Base-by-base conservation (phyloP, 2,113 vertebrate genomes). In the Dasyurus viverrinus region DNA sequence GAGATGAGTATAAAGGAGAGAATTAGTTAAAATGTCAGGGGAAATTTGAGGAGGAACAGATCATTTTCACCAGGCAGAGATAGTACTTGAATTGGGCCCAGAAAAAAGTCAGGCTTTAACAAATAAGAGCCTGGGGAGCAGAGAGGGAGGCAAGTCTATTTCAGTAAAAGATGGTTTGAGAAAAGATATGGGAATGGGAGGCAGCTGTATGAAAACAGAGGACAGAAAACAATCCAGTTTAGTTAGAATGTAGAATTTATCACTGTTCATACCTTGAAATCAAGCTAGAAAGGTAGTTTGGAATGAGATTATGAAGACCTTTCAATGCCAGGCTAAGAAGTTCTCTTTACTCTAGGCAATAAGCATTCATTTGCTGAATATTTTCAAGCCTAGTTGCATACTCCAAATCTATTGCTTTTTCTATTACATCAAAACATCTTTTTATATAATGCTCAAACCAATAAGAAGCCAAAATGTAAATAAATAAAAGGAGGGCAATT, bases 401-500 rank as follows among this genome's bases (percentile, higher is more conserved):
- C 1, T 84, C 16, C n/a, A 42, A 84, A 84, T 84, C 68, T 84
- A 84, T 19, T 42, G 16, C 68, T 84, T 36, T 84, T 84, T 84
- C n/a, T 22, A 42, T 23, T 84, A 84, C 19, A 84, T 84, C 68
- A 84, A 84, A 84, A 84, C n/a, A 42, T 84, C n/a, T 42, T 84
- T 84, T n/a, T 42, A 23, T 84, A 42, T 84, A 84, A 52, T 52
- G 53, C 93, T 60, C 91, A 95, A 96, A 54, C 93, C 94, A 96
- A n/a, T 84, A 89, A 60, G 92, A 97, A 60, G 55, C 23, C 54
- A 76, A 95, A 96, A 90, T n/a, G 94, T 46, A 95, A 36, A 36
- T 92, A 97, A 96, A 93, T 96, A 92, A 46, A 95, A 96, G 89
- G 93, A 89, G 90, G 94, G 96, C 93, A 95, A 96, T 48, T 91